Percentiles rank a stretch among this genome's conserved stretches.
These are phyloP conservation scores for Musca vetustissima DNA, from an alignment of 1,140 invertebrate species.

Conservation along the genomic window DNA sequence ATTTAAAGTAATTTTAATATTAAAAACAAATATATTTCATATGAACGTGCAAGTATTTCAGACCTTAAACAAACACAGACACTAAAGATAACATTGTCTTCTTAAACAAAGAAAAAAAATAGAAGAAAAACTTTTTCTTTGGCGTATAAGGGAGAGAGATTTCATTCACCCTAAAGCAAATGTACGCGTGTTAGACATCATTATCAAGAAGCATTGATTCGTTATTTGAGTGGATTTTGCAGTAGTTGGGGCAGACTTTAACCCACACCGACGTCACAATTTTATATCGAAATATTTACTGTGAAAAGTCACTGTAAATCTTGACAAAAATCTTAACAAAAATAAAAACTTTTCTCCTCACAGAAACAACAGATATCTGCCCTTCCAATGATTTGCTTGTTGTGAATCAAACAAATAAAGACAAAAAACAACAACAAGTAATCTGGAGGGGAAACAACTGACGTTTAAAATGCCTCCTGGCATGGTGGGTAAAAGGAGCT, in stretches of 20 bases:
- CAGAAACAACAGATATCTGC: constrained; percentile 2
- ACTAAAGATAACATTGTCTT: no score
- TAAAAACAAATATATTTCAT: no score
- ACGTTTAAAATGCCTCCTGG: not conserved
- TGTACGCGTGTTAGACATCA: constrained; percentile 21
- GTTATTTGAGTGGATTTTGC: constrained; percentile 9
- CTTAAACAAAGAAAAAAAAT: not conserved
- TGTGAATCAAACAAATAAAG: constrained; percentile 1
- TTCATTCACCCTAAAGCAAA: constrained; percentile 1
- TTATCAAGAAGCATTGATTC: constrained; percentile 22
- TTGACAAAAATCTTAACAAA: constrained; percentile 10
- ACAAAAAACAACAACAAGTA: not conserved
- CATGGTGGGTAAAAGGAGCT: constrained; percentile 5
- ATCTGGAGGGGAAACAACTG: no score
- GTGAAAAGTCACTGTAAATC: constrained; percentile 22
- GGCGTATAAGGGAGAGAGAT: no score
- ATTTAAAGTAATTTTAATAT: no score
- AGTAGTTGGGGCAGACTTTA: not conserved
- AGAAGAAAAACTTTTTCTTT: not conserved
- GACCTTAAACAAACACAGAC: no score
- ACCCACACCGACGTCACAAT: no score
- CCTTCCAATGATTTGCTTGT: constrained; percentile 8
- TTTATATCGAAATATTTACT: no score
- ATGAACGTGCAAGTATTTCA: no score
- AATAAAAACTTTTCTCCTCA: constrained; percentile 4